Percentiles rank a stretch among this genome's conserved stretches.
These are phyloP conservation scores for Vollenhovia emeryi DNA, from an alignment of 1,140 invertebrate genomes.

Conservation along the genomic window DNA sequence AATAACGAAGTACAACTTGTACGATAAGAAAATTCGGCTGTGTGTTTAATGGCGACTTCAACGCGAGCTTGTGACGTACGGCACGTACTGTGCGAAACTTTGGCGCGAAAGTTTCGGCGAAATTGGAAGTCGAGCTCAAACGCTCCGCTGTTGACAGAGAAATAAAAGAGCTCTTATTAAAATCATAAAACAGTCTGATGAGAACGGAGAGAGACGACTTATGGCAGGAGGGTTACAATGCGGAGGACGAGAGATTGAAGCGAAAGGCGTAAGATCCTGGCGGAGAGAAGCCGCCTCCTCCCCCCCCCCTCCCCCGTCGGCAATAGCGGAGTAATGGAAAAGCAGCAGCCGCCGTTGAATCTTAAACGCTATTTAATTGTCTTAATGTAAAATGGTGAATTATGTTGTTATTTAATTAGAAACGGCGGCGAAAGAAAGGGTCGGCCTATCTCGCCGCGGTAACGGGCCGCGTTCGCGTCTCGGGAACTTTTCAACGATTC, in stretches of 20 bases:
- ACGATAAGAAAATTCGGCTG: neutral
- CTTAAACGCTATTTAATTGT: slow-evolving; percentile 84
- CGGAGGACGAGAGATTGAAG: slow-evolving; percentile 61
- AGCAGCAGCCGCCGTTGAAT: slow-evolving; percentile 77
- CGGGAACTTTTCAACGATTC: neutral
- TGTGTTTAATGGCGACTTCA: slow-evolving; percentile 31
- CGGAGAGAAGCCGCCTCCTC: slow-evolving; percentile 35
- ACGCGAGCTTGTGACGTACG: neutral
- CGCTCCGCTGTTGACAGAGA: slow-evolving; percentile 71
- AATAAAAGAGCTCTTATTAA: slow-evolving; percentile 79
- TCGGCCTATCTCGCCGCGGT: slow-evolving; percentile 60
- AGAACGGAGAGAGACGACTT: slow-evolving; percentile 36
- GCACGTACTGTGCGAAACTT: slow-evolving; percentile 34
- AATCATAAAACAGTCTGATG: slow-evolving; percentile 72
- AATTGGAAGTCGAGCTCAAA: slow-evolving; percentile 6
- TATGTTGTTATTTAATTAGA: slow-evolving; percentile 85
- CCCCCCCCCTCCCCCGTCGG: too few relatives aligned
- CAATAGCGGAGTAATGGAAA: slow-evolving; percentile 79
- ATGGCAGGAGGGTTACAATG: slow-evolving; percentile 45
- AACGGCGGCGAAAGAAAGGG: slow-evolving; percentile 68
- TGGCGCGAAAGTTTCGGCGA: neutral
- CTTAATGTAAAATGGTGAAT: slow-evolving; percentile 80
- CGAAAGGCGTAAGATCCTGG: slow-evolving; percentile 70
- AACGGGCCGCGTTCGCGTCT: slow-evolving; percentile 46
- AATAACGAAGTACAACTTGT: neutral